Conservation (phyloP, 1,140 invertebrate genomes). For the Cydia pomonella region DNA sequence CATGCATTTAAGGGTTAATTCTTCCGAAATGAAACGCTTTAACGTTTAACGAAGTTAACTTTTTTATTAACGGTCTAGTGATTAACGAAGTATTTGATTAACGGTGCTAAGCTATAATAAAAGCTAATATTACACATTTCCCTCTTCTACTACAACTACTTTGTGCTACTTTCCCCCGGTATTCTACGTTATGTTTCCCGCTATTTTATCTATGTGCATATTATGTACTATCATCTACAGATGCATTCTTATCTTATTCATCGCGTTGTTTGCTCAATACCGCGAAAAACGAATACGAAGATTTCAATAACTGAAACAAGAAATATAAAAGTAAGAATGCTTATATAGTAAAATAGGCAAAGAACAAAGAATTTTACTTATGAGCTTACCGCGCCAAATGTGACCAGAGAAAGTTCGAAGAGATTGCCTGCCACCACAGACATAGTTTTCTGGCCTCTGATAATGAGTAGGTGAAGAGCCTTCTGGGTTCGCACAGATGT, state of each 20-base stretch:
- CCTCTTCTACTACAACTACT: no score
- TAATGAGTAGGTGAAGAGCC: conserved; percentile 47
- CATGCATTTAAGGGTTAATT: no score
- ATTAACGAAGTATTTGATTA: no score
- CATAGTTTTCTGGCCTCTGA: conserved; percentile 43
- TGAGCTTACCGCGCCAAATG: conserved; percentile 33
- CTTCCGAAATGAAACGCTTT: no score
- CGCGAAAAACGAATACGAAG: conserved; percentile 52
- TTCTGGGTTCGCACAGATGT: conserved; percentile 41
- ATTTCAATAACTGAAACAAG: conserved; percentile 50
- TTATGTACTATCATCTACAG: neutral
- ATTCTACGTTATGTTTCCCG: no score
- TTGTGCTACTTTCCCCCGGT: no score
- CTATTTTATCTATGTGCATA: no score
- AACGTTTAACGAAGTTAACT: no score
- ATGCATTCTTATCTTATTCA: neutral
- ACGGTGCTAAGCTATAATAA: no score
- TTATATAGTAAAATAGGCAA: neutral
- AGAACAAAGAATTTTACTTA: neutral
- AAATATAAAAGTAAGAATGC: conserved; percentile 11
- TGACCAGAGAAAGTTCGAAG: conserved; percentile 45
- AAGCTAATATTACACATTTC: no score
- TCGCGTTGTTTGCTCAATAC: conserved; percentile 39
- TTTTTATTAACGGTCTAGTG: no score
- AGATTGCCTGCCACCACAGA: conserved; percentile 44